Evolutionary conservation across 2,113 vertebrate species (phyloP).

Genomic region (Chroicocephalus ridibundus): DNA sequence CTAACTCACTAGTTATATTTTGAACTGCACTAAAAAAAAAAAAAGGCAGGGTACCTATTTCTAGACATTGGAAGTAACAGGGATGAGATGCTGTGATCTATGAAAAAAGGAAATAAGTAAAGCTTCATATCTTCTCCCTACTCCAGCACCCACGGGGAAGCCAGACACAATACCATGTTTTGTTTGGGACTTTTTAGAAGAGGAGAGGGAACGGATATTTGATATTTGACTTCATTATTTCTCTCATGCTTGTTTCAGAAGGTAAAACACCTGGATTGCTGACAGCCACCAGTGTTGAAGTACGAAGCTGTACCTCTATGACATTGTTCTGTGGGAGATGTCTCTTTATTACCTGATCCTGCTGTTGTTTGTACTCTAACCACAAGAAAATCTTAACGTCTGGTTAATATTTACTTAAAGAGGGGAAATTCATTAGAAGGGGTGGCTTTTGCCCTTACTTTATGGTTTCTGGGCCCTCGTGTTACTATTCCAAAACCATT

Average conservation of each 20-base stretch:
- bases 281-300: background rate
- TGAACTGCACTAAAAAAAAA: background rate
- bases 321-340: background rate
- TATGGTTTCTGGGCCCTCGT: background rate
- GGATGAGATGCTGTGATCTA: background rate
- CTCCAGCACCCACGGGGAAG: background rate
- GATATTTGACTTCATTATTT: background rate
- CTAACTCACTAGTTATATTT: background rate
- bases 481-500: background rate
- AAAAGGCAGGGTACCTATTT: background rate
- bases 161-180: background rate
- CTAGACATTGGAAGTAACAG: background rate
- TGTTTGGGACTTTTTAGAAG: background rate
- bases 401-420: background rate
- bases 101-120: background rate
- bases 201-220: background rate
- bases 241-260: background rate
- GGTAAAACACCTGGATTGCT: fast-evolving
- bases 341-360: background rate
- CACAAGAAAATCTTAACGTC: background rate
- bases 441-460: background rate
- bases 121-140: background rate
- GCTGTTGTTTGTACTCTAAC: background rate
- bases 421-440: background rate
- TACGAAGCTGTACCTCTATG: background rate